Conservation (phyloP, 2,113 vertebrate species). For the Otolemur garnettii region DNA sequence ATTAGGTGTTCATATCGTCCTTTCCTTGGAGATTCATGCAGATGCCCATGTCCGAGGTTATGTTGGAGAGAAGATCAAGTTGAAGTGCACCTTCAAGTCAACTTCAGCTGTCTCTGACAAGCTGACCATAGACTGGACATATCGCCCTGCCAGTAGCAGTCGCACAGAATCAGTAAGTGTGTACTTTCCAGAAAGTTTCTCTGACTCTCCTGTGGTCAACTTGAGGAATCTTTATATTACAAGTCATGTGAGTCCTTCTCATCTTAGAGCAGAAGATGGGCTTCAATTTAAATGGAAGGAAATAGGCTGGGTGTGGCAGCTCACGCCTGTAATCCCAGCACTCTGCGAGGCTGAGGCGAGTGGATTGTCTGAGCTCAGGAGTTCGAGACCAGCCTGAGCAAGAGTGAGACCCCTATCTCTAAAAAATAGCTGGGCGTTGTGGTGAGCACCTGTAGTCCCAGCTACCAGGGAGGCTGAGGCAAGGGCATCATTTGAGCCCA, state of each 20-base stretch:
- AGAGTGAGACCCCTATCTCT: no score
- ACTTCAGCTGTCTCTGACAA: constrained; percentile 87
- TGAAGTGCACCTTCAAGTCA: constrained; percentile 94
- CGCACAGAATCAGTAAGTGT: constrained; percentile 87
- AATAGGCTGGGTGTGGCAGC: no score
- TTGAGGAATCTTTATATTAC: neutral
- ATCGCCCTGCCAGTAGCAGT: constrained; percentile 89
- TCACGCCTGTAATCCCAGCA: no score
- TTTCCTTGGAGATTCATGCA: constrained; percentile 89
- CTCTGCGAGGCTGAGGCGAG: no score
- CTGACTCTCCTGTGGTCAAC: neutral
- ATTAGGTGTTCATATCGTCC: constrained; percentile 82
- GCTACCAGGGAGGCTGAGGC: no score
- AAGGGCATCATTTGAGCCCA: no score
- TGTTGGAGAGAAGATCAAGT: constrained; percentile 86
- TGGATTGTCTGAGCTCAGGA: no score
- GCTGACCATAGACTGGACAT: constrained; percentile 94
- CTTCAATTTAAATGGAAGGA: no score
- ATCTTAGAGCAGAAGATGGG: neutral
- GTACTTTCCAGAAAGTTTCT: neutral
- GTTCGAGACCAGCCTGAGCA: no score
- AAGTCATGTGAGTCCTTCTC: neutral
- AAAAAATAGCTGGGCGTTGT: no score
- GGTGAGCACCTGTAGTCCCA: no score
- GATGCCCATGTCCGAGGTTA: constrained; percentile 89